phyloP scores from a whole-genome alignment of 2,797 vertebrate genomes.

The Trichosurus vulpecula region DNA sequence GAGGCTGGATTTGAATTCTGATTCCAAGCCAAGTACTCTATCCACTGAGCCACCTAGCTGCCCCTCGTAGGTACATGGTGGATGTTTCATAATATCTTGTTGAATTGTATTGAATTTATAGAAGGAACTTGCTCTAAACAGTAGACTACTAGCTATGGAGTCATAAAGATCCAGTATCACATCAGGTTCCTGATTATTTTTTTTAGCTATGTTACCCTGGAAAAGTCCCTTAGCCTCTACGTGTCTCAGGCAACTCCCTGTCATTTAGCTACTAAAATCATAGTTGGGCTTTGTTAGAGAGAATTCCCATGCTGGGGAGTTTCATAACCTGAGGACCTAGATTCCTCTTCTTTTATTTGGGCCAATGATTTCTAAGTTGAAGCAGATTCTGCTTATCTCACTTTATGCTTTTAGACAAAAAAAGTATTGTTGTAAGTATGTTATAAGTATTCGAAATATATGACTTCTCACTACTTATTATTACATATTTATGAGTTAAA shows the following conservation, averaged over 20 bases:
- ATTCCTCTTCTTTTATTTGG: neutral
- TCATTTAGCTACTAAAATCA: neutral
- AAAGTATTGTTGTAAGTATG: slow-evolving; percentile 36
- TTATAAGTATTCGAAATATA: neutral
- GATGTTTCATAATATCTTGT: neutral
- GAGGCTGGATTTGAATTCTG: neutral
- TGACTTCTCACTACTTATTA: neutral
- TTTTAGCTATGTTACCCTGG: neutral
- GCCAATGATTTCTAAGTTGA: neutral
- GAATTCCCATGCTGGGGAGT: neutral
- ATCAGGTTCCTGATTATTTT: neutral
- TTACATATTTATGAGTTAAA: slow-evolving; percentile 26
- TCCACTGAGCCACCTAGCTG: neutral
- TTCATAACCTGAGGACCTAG: neutral
- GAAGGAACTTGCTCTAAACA: neutral
- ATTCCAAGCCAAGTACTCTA: neutral
- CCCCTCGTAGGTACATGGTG: neutral
- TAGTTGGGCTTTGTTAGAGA: neutral
- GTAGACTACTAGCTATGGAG: neutral
- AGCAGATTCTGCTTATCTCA: neutral
- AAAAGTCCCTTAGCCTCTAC: neutral
- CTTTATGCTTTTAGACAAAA: neutral
- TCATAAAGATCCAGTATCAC: neutral
- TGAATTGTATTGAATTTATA: neutral
- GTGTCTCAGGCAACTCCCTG: neutral